Conservation (phyloP, 2,888 invertebrate genomes). For the Orchesellides sinensis region DNA sequence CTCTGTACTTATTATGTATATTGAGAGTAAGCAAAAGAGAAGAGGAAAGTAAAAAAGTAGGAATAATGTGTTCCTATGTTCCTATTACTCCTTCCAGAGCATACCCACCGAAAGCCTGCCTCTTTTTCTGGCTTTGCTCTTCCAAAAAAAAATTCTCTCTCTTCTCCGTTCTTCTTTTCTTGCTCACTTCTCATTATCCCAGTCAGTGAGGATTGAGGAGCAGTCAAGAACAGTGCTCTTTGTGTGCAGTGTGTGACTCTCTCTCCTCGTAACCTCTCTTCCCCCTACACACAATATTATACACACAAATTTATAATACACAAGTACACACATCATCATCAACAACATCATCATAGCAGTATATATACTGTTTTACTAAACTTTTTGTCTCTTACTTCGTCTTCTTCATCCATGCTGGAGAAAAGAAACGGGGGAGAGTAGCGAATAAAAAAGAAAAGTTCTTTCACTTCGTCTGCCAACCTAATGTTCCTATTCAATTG, state of each 20-base stretch:
- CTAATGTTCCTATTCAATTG: slow-evolving; percentile 63
- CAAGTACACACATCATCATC: too few relatives aligned
- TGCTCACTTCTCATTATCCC: slow-evolving; percentile 62
- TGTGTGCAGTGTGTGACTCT: slow-evolving; percentile 56
- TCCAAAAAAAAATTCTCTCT: neutral
- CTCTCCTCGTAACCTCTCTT: slow-evolving; percentile 55
- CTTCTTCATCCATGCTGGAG: neutral
- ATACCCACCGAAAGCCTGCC: slow-evolving; percentile 5
- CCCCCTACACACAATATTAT: slow-evolving; percentile 27
- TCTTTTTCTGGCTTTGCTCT: slow-evolving; percentile 18
- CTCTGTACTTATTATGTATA: slow-evolving; percentile 62
- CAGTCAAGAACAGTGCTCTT: slow-evolving; percentile 65
- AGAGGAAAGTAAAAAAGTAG: slow-evolving; percentile 29
- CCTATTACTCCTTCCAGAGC: slow-evolving; percentile 42
- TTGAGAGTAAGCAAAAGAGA: slow-evolving; percentile 31
- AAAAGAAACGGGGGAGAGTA: neutral
- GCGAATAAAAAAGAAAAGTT: slow-evolving; percentile 38
- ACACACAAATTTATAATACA: neutral
- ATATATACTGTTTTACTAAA: slow-evolving; percentile 28
- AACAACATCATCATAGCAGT: neutral
- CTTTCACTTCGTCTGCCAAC: slow-evolving; percentile 62
- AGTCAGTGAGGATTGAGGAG: slow-evolving; percentile 64
- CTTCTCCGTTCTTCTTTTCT: slow-evolving; percentile 27
- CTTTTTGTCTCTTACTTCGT: neutral
- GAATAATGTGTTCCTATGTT: slow-evolving; percentile 37